Evolutionary conservation across 2,888 invertebrate species (phyloP), one percentile per base, ranked within the genome.

Genomic region (Papilio protenor): DNA sequence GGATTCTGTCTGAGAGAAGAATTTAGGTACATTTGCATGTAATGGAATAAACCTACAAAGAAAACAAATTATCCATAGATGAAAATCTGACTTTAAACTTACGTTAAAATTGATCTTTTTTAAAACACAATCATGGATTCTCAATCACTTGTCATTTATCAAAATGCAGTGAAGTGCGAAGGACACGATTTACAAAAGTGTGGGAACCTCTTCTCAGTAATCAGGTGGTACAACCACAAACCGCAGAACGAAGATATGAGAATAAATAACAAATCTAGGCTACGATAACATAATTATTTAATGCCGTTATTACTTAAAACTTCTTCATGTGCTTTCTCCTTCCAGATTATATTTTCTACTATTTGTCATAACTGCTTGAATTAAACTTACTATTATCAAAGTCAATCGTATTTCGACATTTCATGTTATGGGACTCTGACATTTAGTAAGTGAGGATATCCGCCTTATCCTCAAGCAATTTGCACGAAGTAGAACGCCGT

Each of bases 381-480:
- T 21, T 59, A 21, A 12, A 69, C n/a, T n/a, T n/a, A 40, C n/a
- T n/a, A 40, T 21, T 5, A 69, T 69, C 12, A 45, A 45, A 69
- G 45, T 45, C n/a, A 21, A 69, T 69, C 18, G n/a, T n/a, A 40
- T 66, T 66, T 66, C 40, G 12, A 45, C 2, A 69, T 45, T 69
- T 69, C 12, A 12, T 61, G 21, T 69, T 4, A n/a, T 61, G 45
- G 21, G 4, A 45, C 66, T 69, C 18, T 40, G 66, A 40, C 64
- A 66, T 64, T 66, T 12, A 18, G n/a, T 45, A n/a, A 73, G 33
- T 8, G 45, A 45, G 66, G 40, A 45, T 91, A 92, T 88, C 88
- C 89, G 87, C 89, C 90, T 90, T 86, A 88, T 85, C 86, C 89
- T 89, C 87, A 91, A 93, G 92, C 91, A 86, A 86, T 83, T 86